Percentiles rank a stretch among this genome's conserved stretches.
Conservation (phyloP, 2,888 invertebrate species). For the Synanthedon vespiformis region DNA sequence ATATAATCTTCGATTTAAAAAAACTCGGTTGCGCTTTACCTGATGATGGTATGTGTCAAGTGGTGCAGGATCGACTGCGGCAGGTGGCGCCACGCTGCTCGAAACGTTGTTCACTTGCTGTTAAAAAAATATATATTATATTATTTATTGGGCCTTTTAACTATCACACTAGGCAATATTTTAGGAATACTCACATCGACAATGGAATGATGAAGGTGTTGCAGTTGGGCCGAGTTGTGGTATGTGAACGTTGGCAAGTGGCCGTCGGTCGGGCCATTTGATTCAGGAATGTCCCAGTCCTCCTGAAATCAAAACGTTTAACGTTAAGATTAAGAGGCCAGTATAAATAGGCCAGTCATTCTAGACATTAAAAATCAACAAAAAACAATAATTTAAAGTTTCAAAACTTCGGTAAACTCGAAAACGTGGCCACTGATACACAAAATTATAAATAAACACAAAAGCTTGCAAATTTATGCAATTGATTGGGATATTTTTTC, state of each 20-base stretch:
- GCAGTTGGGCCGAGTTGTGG: conserved; percentile 40
- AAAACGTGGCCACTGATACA: too few species aligned
- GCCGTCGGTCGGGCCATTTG: conserved; percentile 34
- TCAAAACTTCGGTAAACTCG: too few species aligned
- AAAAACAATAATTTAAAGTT: too few species aligned
- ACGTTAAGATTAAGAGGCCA: neutral
- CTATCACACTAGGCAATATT: too few species aligned
- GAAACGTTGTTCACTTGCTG: conserved; percentile 10
- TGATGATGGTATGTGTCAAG: conserved; percentile 11
- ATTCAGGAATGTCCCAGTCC: conserved; percentile 39
- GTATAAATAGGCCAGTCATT: too few species aligned
- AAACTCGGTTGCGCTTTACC: conserved; percentile 3
- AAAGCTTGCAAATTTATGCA: too few species aligned
- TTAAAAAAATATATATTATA: neutral
- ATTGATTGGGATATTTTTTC: too few species aligned
- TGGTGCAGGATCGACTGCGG: conserved; percentile 9
- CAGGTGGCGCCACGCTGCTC: conserved; percentile 1
- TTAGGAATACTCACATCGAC: conserved; percentile 21
- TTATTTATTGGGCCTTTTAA: too few species aligned
- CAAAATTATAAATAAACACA: too few species aligned
- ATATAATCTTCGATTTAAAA: too few species aligned
- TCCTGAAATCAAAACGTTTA: conserved; percentile 16
- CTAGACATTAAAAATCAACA: too few species aligned
- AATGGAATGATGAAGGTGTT: conserved; percentile 14
- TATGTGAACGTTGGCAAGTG: conserved; percentile 54